phyloP scores from a whole-genome alignment of 2,797 vertebrate species.

The Anniella stebbinsi region DNA sequence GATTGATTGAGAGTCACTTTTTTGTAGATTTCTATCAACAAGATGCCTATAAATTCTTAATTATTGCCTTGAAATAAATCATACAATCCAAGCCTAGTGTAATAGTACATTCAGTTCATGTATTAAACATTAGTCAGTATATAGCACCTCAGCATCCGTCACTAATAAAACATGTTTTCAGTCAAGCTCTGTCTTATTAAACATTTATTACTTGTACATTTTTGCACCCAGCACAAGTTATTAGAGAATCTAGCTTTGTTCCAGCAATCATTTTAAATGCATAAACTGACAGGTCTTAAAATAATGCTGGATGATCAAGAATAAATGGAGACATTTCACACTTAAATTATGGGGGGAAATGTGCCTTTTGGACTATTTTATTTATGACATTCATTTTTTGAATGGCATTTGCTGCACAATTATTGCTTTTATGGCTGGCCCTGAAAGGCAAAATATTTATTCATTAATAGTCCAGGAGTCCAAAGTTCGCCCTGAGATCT shows the following conservation, averaged over 20 bases:
- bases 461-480: constrained; percentile 29
- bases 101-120: constrained; percentile 1
- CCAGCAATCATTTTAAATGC: not conserved
- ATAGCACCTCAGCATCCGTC: not conserved
- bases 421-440: constrained; percentile 2
- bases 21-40: constrained; percentile 29
- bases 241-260: constrained; percentile 23
- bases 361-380: constrained; percentile 3
- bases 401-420: not conserved
- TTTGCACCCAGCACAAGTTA: constrained; percentile 32
- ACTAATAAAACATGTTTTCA: constrained; percentile 14
- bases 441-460: constrained; percentile 25
- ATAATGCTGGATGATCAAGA: not conserved
- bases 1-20: constrained; percentile 39
- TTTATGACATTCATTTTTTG: constrained; percentile 29
- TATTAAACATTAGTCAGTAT: not conserved
- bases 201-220: constrained; percentile 28
- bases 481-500: constrained; percentile 4
- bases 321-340: constrained; percentile 4
- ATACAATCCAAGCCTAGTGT: not conserved
- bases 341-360: constrained; percentile 41
- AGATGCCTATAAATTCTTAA: constrained; percentile 45
- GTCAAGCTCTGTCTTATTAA: constrained; percentile 35
- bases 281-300: constrained; percentile 1
- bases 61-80: constrained; percentile 38